phyloP scores from a whole-genome alignment of 2,888 invertebrate species.

The Dascillus cervinus region DNA sequence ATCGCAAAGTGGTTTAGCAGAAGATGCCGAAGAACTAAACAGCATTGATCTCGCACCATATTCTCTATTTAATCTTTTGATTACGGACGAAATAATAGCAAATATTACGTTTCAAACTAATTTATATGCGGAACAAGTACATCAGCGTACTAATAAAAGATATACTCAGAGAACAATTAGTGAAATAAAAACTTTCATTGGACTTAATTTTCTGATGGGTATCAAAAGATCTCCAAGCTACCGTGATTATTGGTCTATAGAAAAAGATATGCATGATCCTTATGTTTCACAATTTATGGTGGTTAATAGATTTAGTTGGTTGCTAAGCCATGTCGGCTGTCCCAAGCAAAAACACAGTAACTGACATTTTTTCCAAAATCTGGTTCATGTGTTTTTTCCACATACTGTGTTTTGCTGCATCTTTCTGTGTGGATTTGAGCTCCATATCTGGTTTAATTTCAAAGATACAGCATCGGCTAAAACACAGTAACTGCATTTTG shows the following conservation, averaged over 20 bases:
- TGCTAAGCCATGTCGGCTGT: slow-evolving; percentile 1
- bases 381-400: no score
- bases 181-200: slow-evolving; percentile 6
- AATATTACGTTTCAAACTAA: slow-evolving; percentile 2
- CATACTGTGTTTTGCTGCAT: no score
- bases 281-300: slow-evolving; percentile 3
- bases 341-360: no score
- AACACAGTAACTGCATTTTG: no score
- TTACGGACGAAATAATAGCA: background rate
- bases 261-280: slow-evolving; percentile 1
- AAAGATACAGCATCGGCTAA: no score
- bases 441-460: no score
- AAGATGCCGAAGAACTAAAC: slow-evolving; percentile 3
- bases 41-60: background rate
- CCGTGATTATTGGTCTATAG: slow-evolving; percentile 2
- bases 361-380: no score
- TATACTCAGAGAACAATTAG: slow-evolving; percentile 2
- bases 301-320: slow-evolving; percentile 4
- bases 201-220: slow-evolving; percentile 5
- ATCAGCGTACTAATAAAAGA: no score
- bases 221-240: slow-evolving; percentile 4
- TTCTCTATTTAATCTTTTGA: background rate
- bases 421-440: no score
- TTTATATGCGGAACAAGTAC: background rate
- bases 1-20: slow-evolving; percentile 4